Evolutionary conservation across 2,797 vertebrate genomes (phyloP), one percentile per base, ranked within the genome.

Genomic region (Sitta carolinensis): DNA sequence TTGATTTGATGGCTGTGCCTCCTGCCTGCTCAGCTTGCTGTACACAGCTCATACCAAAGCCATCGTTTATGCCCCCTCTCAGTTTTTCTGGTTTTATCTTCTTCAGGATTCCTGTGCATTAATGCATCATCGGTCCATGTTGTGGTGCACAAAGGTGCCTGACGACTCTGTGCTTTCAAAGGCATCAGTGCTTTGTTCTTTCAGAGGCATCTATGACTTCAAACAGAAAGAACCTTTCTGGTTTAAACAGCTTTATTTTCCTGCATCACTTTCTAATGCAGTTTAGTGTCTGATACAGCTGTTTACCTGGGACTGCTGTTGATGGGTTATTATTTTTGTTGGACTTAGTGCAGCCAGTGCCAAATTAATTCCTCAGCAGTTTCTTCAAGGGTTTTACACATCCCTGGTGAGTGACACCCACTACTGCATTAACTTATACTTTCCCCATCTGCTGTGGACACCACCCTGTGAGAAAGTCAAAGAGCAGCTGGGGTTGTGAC

Each of bases 41-140:
- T 16, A 12, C 10, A 1, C 30, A 38, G 29, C 18, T 76, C 21
- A 3, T 9, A 19, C 7, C 32, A 43, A 47, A 70, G 50, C 40
- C 5, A 16, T 43, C 8, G 0, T n/a, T 40, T 38, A 7, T 13
- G 21, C 20, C 27, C 38, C 32, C 26, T 77, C 36, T 55, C 16
- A 3, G 7, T 27, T 73, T 42, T 58, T 42, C 57, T 51, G 38
- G 20, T 27, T 81, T 90, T 62, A 80, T 45, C 32, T 59, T 67
- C 50, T 83, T 50, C 58, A 30, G 59, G 32, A 34, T 16, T 73
- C 42, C 18, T 42, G 0, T 8, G 29, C 10, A 6, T 7, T 45
- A 23, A 26, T 1, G 5, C 10, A 6, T 34, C 18, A 20, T 48
- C 0, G 0, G 0, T 36, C 27, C 15, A 8, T 23, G 29, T 25